Evolutionary conservation across 1,140 invertebrate species (phyloP).

Genomic region (Sinella curviseta): DNA sequence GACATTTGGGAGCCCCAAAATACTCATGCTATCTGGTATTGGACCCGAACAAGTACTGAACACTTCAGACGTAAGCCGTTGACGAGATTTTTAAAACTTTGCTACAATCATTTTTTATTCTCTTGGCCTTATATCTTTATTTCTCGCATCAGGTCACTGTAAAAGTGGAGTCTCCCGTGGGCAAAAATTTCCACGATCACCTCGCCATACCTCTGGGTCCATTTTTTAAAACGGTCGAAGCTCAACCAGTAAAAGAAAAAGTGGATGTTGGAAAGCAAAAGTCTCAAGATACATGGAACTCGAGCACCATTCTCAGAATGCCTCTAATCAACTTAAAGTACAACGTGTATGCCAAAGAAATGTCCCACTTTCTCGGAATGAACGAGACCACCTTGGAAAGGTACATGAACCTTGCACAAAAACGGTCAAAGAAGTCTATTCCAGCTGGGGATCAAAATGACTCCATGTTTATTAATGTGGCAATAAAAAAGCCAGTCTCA

Average conservation of each 20-base stretch:
- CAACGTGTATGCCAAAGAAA: not conserved
- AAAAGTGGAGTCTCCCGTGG: constrained; percentile 31
- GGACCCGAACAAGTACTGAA: constrained; percentile 31
- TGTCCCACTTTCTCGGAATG: not conserved
- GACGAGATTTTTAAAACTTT: not conserved
- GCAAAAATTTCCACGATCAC: constrained; percentile 38
- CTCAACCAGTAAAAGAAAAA: not conserved
- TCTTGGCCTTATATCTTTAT: not conserved
- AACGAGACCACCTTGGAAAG: not conserved
- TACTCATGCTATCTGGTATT: constrained; percentile 35
- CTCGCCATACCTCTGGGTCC: constrained; percentile 25
- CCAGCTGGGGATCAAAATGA: not conserved
- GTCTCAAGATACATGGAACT: not conserved
- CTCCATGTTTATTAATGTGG: constrained; percentile 2
- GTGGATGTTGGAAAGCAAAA: not conserved
- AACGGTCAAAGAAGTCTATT: not conserved
- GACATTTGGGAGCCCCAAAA: constrained; percentile 12
- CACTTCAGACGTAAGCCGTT: not conserved
- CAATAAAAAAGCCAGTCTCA: not conserved
- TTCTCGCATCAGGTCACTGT: not conserved
- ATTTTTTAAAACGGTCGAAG: not conserved
- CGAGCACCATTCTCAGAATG: not conserved
- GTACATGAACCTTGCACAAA: not conserved
- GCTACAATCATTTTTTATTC: not conserved
- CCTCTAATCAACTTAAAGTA: constrained; percentile 7